phyloP scores from a whole-genome alignment of 2,113 vertebrate genomes.

The Ailurus styani region DNA sequence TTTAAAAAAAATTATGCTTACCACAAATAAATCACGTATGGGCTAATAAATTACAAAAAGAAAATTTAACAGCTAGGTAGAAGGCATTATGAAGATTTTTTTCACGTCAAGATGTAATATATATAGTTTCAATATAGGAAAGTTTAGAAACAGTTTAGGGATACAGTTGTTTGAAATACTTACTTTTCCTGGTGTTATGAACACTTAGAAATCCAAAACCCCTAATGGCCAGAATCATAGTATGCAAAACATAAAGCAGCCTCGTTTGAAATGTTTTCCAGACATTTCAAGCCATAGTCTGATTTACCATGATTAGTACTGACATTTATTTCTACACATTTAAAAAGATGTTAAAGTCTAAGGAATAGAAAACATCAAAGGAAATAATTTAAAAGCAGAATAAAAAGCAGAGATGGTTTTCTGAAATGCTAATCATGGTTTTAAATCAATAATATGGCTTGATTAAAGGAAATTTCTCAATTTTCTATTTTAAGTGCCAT shows the following conservation, averaged over 20 bases:
- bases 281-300: slow-evolving; percentile 81
- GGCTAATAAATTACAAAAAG: slow-evolving; percentile 27
- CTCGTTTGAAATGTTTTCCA: slow-evolving; percentile 75
- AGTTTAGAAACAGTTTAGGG: background rate
- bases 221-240: slow-evolving; percentile 65
- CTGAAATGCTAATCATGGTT: slow-evolving; percentile 48
- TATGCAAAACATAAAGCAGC: slow-evolving; percentile 78
- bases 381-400: slow-evolving; percentile 39
- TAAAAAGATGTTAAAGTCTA: slow-evolving; percentile 19
- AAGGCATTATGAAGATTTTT: slow-evolving; percentile 11
- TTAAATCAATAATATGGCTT: slow-evolving; percentile 79
- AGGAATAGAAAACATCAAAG: slow-evolving; percentile 29
- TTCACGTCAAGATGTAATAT: background rate
- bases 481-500: slow-evolving; percentile 73
- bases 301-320: slow-evolving; percentile 31
- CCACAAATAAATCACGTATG: slow-evolving; percentile 4
- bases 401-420: slow-evolving; percentile 3
- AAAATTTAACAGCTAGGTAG: background rate
- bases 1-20: slow-evolving; percentile 13
- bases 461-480: slow-evolving; percentile 78
- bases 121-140: background rate
- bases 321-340: background rate
- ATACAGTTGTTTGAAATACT: slow-evolving; percentile 31
- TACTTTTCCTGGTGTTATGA: slow-evolving; percentile 59
- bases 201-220: slow-evolving; percentile 82